Evolutionary conservation across 2,113 vertebrate genomes (phyloP), one percentile per base, ranked within the genome.

Genomic region (Mesembrinibis cayennensis): DNA sequence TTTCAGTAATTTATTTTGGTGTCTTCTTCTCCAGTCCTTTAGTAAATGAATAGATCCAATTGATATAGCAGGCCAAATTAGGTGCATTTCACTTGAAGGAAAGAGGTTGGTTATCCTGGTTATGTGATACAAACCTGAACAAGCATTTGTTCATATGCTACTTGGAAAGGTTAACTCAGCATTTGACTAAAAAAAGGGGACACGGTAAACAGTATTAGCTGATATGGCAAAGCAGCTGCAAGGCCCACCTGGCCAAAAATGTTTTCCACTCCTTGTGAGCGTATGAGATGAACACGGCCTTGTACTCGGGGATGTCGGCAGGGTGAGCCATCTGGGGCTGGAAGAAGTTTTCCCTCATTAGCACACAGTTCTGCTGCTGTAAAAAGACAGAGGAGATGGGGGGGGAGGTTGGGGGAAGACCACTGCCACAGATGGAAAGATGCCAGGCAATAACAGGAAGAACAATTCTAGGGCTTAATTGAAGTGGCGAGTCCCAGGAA

Each of bases 271-370:
- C 53, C 30, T 77, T 72, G 29, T 8, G 38, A 67, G 9, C 6
- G 4, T 53, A 7, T 0, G 10, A 42, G 55, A 21, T 3, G 15
- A 78, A 53, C 7, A 3, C 0, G 20, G 47, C 22, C 47, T 89
- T 44, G 11, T 42, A 47, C 27, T n/a, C 0, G 0, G 42, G 47
- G 30, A 36, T 49, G 16, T 13, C 1, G 7, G 15, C 38, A 69
- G 50, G 21, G 7, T 56, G 56, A 87, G 20, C 29, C 45, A 36
- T 16, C 32, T 71, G 80, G 20, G 34, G 19, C 38, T 76, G 59
- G 82, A 56, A 76, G 52, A 67, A 44, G 13, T 38, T 76, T 62
- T 67, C 38, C 23, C 47, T 52, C 2, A 0, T 52, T 42, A 49
- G 40, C 21, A 78, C 2, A 3, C 12, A 27, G 11, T 16, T 74